These are phyloP conservation scores for Aphaenogaster ashmeadi DNA, from an alignment of 1,140 invertebrate species.

Conservation along the genomic window DNA sequence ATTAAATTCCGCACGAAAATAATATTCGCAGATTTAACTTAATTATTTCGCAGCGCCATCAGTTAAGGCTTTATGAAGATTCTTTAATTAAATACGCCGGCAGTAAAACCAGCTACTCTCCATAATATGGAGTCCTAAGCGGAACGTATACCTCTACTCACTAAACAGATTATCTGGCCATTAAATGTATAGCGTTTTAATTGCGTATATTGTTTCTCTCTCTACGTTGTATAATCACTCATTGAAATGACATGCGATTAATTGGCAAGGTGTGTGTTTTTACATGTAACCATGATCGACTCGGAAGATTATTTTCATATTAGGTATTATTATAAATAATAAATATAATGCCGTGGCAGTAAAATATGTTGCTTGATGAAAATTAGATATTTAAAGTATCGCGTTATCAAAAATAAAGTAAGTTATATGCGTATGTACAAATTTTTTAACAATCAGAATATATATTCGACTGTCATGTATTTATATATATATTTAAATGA, in stretches of 20 bases:
- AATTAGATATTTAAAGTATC: not conserved
- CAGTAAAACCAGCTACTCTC: not conserved
- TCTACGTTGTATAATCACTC: slow-evolving; percentile 32
- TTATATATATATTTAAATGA: not conserved
- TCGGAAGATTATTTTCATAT: not conserved
- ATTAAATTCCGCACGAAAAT: not conserved
- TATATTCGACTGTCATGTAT: not conserved
- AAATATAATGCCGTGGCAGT: not conserved
- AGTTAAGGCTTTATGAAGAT: slow-evolving; percentile 24
- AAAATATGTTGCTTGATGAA: not conserved
- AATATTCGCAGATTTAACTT: slow-evolving; percentile 48
- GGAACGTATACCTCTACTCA: not conserved
- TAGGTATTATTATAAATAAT: not conserved
- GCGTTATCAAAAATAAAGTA: not conserved
- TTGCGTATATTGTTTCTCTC: slow-evolving; percentile 37
- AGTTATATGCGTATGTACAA: not conserved
- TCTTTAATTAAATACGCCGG: slow-evolving; percentile 35
- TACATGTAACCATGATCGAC: not conserved
- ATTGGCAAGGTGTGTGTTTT: not conserved
- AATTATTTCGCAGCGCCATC: slow-evolving; percentile 29
- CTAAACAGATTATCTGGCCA: slow-evolving; percentile 55
- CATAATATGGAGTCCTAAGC: not conserved
- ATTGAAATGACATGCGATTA: not conserved
- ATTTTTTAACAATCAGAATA: not conserved
- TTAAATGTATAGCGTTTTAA: slow-evolving; percentile 74